phyloP scores from a whole-genome alignment of 2,797 vertebrate species.

The Hypotaenidia philippensis region DNA sequence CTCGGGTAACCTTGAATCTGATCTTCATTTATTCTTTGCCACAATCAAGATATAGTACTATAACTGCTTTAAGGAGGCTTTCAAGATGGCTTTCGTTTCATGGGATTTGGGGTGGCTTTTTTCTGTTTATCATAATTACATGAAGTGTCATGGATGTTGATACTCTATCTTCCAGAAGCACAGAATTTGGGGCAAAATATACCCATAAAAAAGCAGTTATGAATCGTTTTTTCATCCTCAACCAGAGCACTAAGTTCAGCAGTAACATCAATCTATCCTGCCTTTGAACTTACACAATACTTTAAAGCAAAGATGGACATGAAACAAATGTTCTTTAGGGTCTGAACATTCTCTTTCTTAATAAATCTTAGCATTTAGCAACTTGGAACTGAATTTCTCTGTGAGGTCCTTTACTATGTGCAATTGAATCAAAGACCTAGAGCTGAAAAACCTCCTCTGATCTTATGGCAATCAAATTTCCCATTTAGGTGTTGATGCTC shows the following conservation, averaged over 20 bases:
- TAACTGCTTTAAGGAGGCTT: background rate
- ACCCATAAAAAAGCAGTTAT: background rate
- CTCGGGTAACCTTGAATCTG: background rate
- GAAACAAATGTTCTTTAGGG: background rate
- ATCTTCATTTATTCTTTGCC: background rate
- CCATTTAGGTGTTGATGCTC: background rate
- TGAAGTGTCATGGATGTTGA: background rate
- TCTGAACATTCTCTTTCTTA: background rate
- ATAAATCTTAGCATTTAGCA: background rate
- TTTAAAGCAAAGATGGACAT: background rate
- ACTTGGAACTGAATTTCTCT: background rate
- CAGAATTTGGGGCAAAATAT: background rate
- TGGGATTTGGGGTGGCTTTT: fast-evolving
- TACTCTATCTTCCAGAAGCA: background rate
- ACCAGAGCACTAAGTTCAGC: background rate
- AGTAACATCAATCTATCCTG: background rate
- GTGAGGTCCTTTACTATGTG: background rate
- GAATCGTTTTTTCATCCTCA: background rate
- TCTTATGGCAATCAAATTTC: background rate
- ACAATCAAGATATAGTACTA: background rate
- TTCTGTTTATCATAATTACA: background rate
- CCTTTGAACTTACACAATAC: background rate
- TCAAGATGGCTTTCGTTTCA: background rate
- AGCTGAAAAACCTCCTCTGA: background rate
- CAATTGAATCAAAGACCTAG: background rate